Base-by-base conservation (phyloP, 2,113 vertebrate species). In the Aramus guarauna region DNA sequence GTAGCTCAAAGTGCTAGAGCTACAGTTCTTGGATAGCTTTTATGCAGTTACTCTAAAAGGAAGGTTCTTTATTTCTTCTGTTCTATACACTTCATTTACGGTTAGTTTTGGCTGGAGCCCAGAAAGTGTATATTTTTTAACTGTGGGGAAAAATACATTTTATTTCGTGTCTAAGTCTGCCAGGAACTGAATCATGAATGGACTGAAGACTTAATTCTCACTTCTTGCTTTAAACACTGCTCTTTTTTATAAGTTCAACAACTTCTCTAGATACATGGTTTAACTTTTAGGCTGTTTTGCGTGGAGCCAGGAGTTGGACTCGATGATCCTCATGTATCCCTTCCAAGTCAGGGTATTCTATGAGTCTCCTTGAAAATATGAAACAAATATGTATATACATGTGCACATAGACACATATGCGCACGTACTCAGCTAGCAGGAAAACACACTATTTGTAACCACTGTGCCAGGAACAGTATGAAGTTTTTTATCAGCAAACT, bases 301-400 rank as follows among this genome's bases (percentile, higher is more conserved):
- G 30, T 60, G 22, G 34, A 63, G 48, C 58, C 58, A 72, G 37
- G 30, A 76, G 12, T 50, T 59, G 14, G 19, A 43, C 16, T 60
- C 0, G 2, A 15, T 75, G 41, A 30, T 22, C 7, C 9, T 20
- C 1, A 0, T 56, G 32, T 17, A 9, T 48, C 16, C 12, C 26
- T 66, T 60, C 21, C 2, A 37, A 18, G 23, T 30, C 11, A 30
- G 32, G n/a, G 16, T 76, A 29, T 59, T 82, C 39, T 43, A 5
- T 36, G 71, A 48, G 27, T 29, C 32, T 76, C 63, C 32, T 59
- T 60, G 20, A 15, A 55, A 73, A 41, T 47, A 36, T 55, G 43
- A 55, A 73, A 8, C 15, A 76, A 45, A n/a, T 34, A 8, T 52
- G 20, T 53, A 24, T 27, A 15, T 23, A 23, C 20, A 4, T 26